These are phyloP conservation scores for Indri indri DNA, from an alignment of 2,113 vertebrate species.

Conservation along the genomic window DNA sequence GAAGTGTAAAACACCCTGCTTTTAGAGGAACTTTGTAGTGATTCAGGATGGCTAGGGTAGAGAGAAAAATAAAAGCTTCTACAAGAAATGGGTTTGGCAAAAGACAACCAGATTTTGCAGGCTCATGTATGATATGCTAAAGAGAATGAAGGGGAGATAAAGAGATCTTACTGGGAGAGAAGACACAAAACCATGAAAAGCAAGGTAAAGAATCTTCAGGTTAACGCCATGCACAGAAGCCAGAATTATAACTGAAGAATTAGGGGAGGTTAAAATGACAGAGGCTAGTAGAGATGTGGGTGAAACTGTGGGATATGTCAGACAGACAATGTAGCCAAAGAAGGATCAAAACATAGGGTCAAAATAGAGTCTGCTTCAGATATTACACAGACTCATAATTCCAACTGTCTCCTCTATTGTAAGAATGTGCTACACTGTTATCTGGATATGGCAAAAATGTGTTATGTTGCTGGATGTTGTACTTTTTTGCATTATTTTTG, in stretches of 20 bases:
- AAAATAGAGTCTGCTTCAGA: not conserved
- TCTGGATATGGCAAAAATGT: not conserved
- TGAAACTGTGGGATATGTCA: not conserved
- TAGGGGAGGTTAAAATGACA: not conserved
- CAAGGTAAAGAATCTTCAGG: not conserved
- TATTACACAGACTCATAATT: not conserved
- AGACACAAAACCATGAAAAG: not conserved
- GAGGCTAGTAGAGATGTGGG: not conserved
- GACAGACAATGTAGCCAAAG: not conserved
- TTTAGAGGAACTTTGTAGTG: not conserved
- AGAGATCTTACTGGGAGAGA: not conserved
- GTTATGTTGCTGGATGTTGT: not conserved
- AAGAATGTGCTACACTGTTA: not conserved
- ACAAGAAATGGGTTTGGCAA: not conserved
- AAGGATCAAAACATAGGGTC: not conserved
- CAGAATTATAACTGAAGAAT: not conserved
- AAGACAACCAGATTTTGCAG: not conserved
- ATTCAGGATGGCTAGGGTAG: not conserved
- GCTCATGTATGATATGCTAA: not conserved
- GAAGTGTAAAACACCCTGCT: not conserved
- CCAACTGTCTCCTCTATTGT: not conserved
- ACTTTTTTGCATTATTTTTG: not conserved
- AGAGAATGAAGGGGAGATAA: not conserved
- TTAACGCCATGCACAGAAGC: not conserved
- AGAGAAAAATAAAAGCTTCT: not conserved